Evolutionary conservation across 2,113 vertebrate species (phyloP).

Genomic region (Craseonycteris thonglongyai): DNA sequence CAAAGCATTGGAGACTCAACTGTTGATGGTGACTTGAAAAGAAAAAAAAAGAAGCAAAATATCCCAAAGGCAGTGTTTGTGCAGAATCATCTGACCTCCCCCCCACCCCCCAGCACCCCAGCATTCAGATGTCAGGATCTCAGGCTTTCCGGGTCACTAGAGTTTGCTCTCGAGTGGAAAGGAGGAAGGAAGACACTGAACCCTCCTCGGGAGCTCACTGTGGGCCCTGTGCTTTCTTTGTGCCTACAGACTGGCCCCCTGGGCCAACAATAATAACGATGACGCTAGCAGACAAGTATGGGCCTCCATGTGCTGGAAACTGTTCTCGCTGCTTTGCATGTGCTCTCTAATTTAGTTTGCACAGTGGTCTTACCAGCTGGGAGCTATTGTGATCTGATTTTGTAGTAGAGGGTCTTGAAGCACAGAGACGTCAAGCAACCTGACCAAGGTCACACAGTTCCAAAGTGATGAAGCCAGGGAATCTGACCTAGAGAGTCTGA

Average conservation of each 20-base stretch:
- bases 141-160: fast-evolving
- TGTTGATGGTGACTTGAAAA: neutral
- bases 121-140: neutral
- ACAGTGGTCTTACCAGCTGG: neutral
- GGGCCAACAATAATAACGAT: fast-evolving
- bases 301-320: fast-evolving
- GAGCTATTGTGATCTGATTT: fast-evolving
- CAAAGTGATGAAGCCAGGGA: neutral
- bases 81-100: neutral
- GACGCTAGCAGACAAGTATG: fast-evolving
- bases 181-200: fast-evolving
- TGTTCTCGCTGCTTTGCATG: fast-evolving
- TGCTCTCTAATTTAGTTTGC: too few relatives aligned
- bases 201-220: fast-evolving
- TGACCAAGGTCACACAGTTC: neutral
- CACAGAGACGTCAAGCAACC: neutral
- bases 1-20: neutral
- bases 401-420: neutral
- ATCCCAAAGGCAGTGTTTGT: neutral
- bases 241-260: neutral
- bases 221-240: fast-evolving
- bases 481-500: too few relatives aligned
- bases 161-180: fast-evolving
- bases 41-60: neutral
- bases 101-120: too few relatives aligned